phyloP scores from a whole-genome alignment of 2,113 vertebrate species.

The Campylomormyrus numenius region DNA sequence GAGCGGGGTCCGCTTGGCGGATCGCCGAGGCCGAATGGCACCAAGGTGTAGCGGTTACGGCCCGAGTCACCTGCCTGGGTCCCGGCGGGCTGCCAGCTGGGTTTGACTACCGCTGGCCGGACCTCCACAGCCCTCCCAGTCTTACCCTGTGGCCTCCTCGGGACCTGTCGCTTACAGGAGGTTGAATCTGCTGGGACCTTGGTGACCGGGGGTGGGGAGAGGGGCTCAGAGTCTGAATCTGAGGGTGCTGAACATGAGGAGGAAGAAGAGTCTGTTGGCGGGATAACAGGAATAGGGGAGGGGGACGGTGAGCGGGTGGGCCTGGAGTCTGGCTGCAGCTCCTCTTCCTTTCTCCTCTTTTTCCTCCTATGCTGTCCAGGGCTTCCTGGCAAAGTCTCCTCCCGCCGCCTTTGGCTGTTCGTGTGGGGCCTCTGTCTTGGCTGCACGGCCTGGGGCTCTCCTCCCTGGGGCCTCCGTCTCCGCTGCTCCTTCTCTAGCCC shows the following conservation, averaged over 20 bases:
- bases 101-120: conserved; percentile 49
- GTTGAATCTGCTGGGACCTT: conserved; percentile 61
- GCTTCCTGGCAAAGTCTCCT: conserved; percentile 29
- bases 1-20: conserved; percentile 78
- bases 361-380: background rate
- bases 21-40: conserved; percentile 78
- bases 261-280: conserved; percentile 50
- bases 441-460: conserved; percentile 32
- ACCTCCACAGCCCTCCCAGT: conserved; percentile 40
- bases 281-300: conserved; percentile 45
- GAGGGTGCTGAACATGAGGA: conserved; percentile 52
- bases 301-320: conserved; percentile 54
- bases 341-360: background rate
- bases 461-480: background rate
- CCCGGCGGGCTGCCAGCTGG: conserved; percentile 37
- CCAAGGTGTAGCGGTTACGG: conserved; percentile 84
- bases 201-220: conserved; percentile 48
- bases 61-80: conserved; percentile 56
- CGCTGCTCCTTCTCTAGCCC: background rate
- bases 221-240: conserved; percentile 71
- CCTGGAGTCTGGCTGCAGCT: background rate
- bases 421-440: conserved; percentile 51
- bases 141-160: conserved; percentile 44
- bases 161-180: conserved; percentile 50
- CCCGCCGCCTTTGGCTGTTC: conserved; percentile 38